phyloP scores from a whole-genome alignment of 2,113 vertebrate species.

The Dissostichus mawsoni region DNA sequence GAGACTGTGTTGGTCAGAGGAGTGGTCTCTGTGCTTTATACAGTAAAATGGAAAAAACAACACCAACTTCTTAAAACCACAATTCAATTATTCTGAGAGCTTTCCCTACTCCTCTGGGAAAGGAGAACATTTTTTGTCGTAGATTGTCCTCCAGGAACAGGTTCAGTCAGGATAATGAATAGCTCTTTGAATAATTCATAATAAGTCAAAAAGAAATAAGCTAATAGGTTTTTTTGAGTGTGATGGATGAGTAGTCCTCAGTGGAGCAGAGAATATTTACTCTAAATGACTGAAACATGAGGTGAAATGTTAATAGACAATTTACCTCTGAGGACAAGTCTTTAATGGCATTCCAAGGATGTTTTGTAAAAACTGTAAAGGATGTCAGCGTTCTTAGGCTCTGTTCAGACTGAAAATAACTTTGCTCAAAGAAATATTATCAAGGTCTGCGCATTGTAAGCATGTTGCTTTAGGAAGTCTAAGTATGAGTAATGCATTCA shows the following conservation, averaged over 20 bases:
- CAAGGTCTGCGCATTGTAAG: neutral
- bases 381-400: neutral
- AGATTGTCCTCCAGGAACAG: constrained; percentile 42
- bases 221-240: constrained; percentile 60
- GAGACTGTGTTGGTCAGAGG: neutral
- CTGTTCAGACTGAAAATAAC: neutral
- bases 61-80: constrained; percentile 59
- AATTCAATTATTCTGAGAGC: constrained; percentile 74
- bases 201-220: constrained; percentile 60
- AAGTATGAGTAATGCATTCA: neutral
- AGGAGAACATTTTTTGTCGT: constrained; percentile 6
- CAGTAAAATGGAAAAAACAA: constrained; percentile 33
- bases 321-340: neutral
- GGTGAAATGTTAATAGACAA: constrained; percentile 34
- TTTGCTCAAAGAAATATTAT: neutral
- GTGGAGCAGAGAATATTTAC: constrained; percentile 34
- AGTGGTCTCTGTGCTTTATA: constrained; percentile 44
- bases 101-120: constrained; percentile 45
- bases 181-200: constrained; percentile 73
- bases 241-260: constrained; percentile 66
- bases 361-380: neutral
- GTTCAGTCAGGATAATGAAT: constrained; percentile 58
- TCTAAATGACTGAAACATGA: constrained; percentile 55
- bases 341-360: neutral
- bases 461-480: neutral